Percentiles rank a stretch among this genome's conserved stretches.
Conservation (phyloP, 2,113 vertebrate species). For the Phyllopteryx taeniolatus region DNA sequence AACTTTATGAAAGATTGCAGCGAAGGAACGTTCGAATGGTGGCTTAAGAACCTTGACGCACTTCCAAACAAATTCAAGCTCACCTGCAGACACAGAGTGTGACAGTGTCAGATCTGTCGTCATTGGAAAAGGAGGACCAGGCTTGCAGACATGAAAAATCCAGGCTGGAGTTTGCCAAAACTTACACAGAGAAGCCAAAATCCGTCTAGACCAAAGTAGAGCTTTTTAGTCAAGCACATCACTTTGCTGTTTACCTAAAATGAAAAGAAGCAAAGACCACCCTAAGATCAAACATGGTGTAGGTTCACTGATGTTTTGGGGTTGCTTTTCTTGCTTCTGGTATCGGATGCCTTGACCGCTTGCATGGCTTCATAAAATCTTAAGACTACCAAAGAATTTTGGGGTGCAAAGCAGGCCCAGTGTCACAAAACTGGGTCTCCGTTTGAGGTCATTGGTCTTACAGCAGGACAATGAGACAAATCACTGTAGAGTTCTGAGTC, state of each 20-base stretch:
- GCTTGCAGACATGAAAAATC: not conserved
- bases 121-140: not conserved
- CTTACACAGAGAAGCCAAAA: no score
- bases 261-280: no score
- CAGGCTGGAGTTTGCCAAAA: not conserved
- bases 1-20: no score
- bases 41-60: not conserved
- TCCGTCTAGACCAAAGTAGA: no score
- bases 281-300: no score
- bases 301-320: not conserved
- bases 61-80: not conserved
- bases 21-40: no score
- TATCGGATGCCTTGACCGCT: not conserved
- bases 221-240: no score
- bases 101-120: not conserved
- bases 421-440: no score
- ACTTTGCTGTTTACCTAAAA: no score
- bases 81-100: not conserved
- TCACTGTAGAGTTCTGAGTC: not conserved
- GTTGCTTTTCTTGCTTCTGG: no score
- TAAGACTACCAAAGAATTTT: not conserved
- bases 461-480: not conserved
- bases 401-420: no score
- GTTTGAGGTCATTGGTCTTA: not conserved
- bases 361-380: no score